Evolutionary conservation across 2,888 invertebrate species (phyloP).

Genomic region (Thecophora atra): DNA sequence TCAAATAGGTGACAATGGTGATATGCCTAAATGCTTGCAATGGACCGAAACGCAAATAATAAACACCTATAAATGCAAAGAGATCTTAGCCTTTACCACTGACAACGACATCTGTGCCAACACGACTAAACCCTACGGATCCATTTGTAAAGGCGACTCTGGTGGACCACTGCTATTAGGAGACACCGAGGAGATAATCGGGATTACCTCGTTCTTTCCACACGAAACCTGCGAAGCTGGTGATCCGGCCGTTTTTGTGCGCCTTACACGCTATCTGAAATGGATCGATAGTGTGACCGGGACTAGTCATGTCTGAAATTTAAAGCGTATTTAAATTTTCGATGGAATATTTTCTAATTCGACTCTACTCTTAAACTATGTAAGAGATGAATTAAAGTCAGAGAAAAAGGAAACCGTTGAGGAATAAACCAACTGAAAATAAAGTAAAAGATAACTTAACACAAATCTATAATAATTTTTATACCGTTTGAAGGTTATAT

Average conservation of each 20-base stretch:
- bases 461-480: no score
- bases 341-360: no score
- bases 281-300: no score
- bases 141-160: constrained; percentile 5
- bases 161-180: background rate
- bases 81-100: background rate
- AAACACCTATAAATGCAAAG: background rate
- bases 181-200: background rate
- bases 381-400: no score
- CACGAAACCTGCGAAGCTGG: background rate
- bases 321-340: no score
- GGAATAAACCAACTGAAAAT: no score
- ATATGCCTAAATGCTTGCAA: background rate
- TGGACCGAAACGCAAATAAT: background rate
- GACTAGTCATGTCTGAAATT: no score
- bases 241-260: background rate
- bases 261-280: no score
- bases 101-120: background rate
- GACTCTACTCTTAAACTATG: no score
- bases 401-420: no score
- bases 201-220: background rate
- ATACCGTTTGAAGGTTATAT: no score
- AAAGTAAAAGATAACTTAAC: no score
- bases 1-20: background rate
- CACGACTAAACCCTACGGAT: background rate